These are phyloP conservation scores for Grantiella picta DNA, from an alignment of 2,113 vertebrate species.

Conservation along the genomic window DNA sequence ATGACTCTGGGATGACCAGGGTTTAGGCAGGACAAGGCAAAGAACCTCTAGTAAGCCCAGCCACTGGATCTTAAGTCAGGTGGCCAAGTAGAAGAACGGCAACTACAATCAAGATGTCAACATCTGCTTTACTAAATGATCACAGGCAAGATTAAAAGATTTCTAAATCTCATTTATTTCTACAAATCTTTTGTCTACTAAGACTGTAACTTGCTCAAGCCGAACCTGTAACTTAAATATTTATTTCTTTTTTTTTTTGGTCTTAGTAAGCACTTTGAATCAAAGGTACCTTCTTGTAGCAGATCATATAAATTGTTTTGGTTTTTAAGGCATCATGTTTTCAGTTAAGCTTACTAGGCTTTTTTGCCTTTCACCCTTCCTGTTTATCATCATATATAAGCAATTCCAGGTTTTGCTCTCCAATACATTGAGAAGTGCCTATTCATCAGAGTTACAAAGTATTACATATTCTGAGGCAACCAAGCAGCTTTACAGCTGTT, in stretches of 20 bases:
- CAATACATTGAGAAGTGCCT: background rate
- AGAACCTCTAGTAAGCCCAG: background rate
- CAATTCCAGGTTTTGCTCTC: background rate
- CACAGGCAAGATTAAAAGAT: background rate
- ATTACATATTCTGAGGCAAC: background rate
- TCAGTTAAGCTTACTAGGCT: background rate
- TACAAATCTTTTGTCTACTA: background rate
- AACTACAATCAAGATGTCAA: background rate
- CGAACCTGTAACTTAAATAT: background rate
- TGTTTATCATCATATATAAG: background rate
- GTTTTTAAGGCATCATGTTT: background rate
- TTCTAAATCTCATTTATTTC: background rate
- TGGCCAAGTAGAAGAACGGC: accelerated
- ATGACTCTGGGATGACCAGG: background rate
- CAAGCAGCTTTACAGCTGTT: background rate
- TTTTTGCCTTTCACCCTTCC: background rate
- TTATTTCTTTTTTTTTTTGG: background rate
- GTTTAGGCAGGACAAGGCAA: background rate
- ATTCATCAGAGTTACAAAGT: background rate
- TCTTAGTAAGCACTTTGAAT: background rate
- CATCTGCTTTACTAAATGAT: background rate
- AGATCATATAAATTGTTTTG: accelerated
- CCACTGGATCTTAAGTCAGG: accelerated
- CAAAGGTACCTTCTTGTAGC: background rate
- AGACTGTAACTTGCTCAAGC: background rate